These are phyloP conservation scores for Macrobrachium nipponense DNA, from an alignment of 1,140 invertebrate species.

Conservation along the genomic window DNA sequence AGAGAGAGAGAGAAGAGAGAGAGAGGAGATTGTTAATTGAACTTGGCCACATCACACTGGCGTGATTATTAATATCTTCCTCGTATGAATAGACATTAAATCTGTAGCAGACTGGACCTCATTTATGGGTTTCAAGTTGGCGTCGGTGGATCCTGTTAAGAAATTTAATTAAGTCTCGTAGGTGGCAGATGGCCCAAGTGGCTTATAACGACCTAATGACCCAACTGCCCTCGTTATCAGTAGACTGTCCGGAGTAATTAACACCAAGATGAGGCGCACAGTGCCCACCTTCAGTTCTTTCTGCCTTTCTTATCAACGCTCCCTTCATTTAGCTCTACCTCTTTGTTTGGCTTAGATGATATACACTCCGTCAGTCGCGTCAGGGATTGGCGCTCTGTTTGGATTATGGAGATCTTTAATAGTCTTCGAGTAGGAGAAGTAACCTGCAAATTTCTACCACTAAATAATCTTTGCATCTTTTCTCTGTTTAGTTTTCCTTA, in stretches of 20 bases:
- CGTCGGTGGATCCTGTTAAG: too few relatives aligned
- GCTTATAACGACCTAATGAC: conserved; percentile 35
- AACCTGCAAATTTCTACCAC: too few relatives aligned
- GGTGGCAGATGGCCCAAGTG: conserved; percentile 43
- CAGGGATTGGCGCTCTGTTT: conserved; percentile 14
- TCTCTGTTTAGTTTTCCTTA: too few relatives aligned
- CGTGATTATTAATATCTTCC: too few relatives aligned
- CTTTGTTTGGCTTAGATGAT: too few relatives aligned
- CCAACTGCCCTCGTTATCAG: conserved; percentile 41
- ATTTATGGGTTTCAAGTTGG: too few relatives aligned
- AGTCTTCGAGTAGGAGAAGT: too few relatives aligned
- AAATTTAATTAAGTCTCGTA: not conserved
- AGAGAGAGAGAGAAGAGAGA: conserved; percentile 11
- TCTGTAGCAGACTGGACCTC: too few relatives aligned
- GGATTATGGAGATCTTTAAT: not conserved
- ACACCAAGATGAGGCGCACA: conserved; percentile 27
- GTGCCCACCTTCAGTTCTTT: not conserved
- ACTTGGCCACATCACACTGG: too few relatives aligned
- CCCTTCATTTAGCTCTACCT: conserved; percentile 30
- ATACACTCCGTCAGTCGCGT: conserved; percentile 1
- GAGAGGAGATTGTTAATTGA: not conserved
- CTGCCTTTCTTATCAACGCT: conserved; percentile 9
- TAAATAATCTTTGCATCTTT: too few relatives aligned
- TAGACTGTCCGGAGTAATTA: conserved; percentile 39
- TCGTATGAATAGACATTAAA: too few relatives aligned